phyloP scores from a whole-genome alignment of 2,797 vertebrate genomes.

The Enteromius mattozi region DNA sequence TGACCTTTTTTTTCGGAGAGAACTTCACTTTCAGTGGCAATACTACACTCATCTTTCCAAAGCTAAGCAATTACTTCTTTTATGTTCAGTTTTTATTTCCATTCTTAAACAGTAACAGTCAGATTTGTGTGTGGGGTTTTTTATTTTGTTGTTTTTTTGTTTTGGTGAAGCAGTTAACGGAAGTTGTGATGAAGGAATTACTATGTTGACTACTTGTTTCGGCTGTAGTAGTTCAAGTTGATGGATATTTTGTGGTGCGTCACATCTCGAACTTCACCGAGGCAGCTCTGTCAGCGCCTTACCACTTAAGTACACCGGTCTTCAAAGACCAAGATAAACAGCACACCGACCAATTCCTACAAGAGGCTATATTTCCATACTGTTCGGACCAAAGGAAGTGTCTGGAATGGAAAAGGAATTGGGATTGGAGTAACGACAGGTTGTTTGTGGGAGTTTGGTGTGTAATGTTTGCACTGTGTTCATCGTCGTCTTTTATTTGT shows the following conservation, averaged over 20 bases:
- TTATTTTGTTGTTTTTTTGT: not conserved
- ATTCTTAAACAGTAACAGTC: constrained; percentile 48
- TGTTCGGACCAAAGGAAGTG: constrained; percentile 14
- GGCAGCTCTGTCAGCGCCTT: not conserved
- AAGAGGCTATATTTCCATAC: not conserved
- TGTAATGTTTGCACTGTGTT: constrained; percentile 79
- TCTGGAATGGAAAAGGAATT: not conserved
- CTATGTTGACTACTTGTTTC: constrained; percentile 67
- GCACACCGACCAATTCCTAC: not conserved
- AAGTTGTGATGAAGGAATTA: constrained; percentile 69
- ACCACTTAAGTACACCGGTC: not conserved
- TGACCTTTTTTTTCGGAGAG: constrained; percentile 48
- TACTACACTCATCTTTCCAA: constrained; percentile 58
- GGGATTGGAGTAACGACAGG: constrained; percentile 24
- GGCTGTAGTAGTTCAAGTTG: constrained; percentile 64
- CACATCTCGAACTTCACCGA: constrained; percentile 15
- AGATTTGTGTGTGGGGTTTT: constrained; percentile 51
- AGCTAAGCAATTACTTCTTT: constrained; percentile 60
- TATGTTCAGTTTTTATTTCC: constrained; percentile 50
- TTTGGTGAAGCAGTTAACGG: constrained; percentile 58
- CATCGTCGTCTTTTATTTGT: constrained; percentile 68
- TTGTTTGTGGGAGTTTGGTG: constrained; percentile 68
- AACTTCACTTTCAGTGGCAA: constrained; percentile 63
- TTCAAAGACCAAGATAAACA: not conserved
- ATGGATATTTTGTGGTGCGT: constrained; percentile 23